These are phyloP conservation scores for Oplegnathus fasciatus DNA, from an alignment of 2,113 vertebrate genomes.

Conservation along the genomic window DNA sequence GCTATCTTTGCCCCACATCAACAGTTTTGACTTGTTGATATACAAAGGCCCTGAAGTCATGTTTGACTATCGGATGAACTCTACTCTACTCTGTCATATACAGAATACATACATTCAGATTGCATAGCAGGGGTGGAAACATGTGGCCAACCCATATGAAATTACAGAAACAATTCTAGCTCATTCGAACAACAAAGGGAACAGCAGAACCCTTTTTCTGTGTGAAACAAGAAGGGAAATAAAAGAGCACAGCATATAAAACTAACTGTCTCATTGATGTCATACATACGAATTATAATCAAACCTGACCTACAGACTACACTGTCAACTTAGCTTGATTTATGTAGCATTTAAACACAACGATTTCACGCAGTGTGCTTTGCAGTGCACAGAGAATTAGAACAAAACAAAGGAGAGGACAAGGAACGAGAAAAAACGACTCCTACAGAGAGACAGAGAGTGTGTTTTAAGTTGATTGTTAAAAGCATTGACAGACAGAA, in stretches of 20 bases:
- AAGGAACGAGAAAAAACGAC: background rate
- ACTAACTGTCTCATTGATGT: background rate
- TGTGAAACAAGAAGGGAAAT: background rate
- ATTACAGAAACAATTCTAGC: background rate
- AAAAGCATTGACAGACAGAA: background rate
- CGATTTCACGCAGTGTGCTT: background rate
- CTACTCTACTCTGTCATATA: background rate
- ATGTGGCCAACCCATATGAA: conserved; percentile 22
- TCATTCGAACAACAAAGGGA: conserved; percentile 6
- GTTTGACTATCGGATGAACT: conserved; percentile 6
- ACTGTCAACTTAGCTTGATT: background rate
- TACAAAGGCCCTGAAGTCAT: background rate
- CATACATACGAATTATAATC: background rate
- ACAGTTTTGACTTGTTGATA: background rate
- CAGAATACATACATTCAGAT: background rate
- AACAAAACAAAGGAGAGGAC: background rate
- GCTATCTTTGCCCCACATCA: background rate
- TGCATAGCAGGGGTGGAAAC: background rate
- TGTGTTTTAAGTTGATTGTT: background rate
- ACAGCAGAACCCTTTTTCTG: background rate
- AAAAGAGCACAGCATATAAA: background rate
- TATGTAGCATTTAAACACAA: background rate
- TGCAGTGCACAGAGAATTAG: background rate
- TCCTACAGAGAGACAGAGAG: background rate
- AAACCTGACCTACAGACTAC: background rate